Conservation (phyloP, 2,113 vertebrate genomes). For the Lepisosteus osseus region DNA sequence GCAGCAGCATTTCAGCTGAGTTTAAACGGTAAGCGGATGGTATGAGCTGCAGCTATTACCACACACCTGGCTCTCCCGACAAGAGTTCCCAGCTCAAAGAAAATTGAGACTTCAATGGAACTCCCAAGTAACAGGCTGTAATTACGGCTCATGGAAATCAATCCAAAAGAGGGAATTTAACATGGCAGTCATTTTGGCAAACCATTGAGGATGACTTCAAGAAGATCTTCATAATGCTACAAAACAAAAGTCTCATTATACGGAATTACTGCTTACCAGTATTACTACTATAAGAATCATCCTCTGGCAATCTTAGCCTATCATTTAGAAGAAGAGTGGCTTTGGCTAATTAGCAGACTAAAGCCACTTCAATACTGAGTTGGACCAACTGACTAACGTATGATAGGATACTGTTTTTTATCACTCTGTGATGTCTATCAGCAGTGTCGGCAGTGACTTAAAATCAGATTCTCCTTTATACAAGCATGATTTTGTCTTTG, state of each 20-base stretch:
- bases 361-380: constrained; percentile 48
- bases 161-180: constrained; percentile 69
- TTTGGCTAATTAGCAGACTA: constrained; percentile 73
- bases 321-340: constrained; percentile 73
- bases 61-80: constrained; percentile 78
- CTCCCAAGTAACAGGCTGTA: constrained; percentile 75
- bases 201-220: constrained; percentile 80
- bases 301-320: constrained; percentile 74
- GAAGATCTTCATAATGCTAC: constrained; percentile 81
- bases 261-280: constrained; percentile 87
- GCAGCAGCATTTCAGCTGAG: constrained; percentile 76
- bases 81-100: constrained; percentile 72
- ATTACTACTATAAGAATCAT: constrained; percentile 65
- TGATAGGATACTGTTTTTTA: too few species aligned
- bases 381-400: constrained; percentile 45
- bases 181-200: constrained; percentile 71
- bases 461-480: too few species aligned
- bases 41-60: constrained; percentile 49
- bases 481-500: too few species aligned
- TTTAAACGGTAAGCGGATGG: constrained; percentile 60
- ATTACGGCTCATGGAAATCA: constrained; percentile 85
- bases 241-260: constrained; percentile 96
- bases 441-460: background rate
- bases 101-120: constrained; percentile 94
- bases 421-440: background rate